Evolutionary conservation across 2,888 invertebrate species (phyloP).

Genomic region (Microplitis manilae): DNA sequence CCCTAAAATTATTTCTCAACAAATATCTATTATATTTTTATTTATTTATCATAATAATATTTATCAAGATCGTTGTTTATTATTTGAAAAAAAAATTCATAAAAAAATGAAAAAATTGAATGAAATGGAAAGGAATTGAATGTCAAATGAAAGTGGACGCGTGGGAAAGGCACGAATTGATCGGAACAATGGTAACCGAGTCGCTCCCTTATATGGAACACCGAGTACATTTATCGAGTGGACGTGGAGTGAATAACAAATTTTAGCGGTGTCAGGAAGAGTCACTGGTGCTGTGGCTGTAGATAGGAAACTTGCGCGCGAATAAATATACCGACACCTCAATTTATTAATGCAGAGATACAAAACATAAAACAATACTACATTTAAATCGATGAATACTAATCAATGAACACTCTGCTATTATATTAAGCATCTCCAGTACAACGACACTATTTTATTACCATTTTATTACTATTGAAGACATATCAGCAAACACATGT

Average conservation of each 20-base stretch:
- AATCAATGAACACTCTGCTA: not conserved
- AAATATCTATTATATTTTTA: too few species aligned
- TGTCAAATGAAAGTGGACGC: slow-evolving; percentile 52
- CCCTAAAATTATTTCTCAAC: too few species aligned
- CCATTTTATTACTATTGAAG: not conserved
- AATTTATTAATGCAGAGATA: not conserved
- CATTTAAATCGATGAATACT: not conserved
- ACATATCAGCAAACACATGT: not conserved
- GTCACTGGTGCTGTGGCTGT: slow-evolving; percentile 2
- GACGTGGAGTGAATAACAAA: slow-evolving; percentile 45
- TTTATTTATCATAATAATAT: not conserved
- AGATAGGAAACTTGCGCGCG: slow-evolving; percentile 8
- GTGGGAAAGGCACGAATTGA: slow-evolving; percentile 56
- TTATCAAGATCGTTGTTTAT: not conserved
- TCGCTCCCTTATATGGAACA: slow-evolving; percentile 48
- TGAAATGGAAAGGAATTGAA: slow-evolving; percentile 39
- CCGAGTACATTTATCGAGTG: slow-evolving; percentile 48
- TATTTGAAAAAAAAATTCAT: not conserved
- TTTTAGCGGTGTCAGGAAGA: slow-evolving; percentile 20
- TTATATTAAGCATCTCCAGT: slow-evolving; percentile 3
- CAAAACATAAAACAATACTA: not conserved
- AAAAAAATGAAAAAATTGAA: slow-evolving; percentile 17
- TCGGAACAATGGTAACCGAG: slow-evolving; percentile 45
- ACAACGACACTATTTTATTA: not conserved
- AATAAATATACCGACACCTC: not conserved